Evolutionary conservation across 2,888 invertebrate genomes (phyloP).

Genomic region (Liodrosophila aerea): DNA sequence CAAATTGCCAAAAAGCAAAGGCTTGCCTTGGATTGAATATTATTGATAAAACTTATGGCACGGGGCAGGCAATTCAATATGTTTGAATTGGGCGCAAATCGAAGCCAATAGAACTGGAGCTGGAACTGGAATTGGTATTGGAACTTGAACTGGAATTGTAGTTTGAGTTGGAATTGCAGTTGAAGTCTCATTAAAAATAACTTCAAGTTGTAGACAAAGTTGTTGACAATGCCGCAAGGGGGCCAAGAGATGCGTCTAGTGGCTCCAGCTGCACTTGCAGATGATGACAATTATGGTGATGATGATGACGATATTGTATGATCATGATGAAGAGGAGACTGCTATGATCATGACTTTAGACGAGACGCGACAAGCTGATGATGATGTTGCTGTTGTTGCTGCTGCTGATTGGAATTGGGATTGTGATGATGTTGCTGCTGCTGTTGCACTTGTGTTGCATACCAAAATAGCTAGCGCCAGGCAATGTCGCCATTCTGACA

Average conservation of each 20-base stretch:
- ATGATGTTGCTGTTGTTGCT: slow-evolving; percentile 34
- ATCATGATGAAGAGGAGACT: slow-evolving; percentile 37
- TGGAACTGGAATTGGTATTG: neutral
- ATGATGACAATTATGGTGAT: slow-evolving; percentile 22
- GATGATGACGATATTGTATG: slow-evolving; percentile 40
- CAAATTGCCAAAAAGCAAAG: slow-evolving; percentile 43
- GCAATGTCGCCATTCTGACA: slow-evolving; percentile 63
- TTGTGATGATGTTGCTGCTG: slow-evolving; percentile 47
- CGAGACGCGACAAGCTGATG: slow-evolving; percentile 26
- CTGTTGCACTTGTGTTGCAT: slow-evolving; percentile 71
- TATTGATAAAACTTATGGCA: slow-evolving; percentile 78
- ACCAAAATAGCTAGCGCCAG: slow-evolving; percentile 71
- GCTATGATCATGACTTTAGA: slow-evolving; percentile 41
- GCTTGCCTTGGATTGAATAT: slow-evolving; percentile 65
- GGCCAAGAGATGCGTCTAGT: slow-evolving; percentile 34
- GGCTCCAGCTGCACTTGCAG: slow-evolving; percentile 14
- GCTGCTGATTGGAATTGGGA: slow-evolving; percentile 41
- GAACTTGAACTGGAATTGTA: neutral
- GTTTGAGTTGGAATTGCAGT: slow-evolving; percentile 3
- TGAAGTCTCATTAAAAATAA: slow-evolving; percentile 43
- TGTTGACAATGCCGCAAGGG: slow-evolving; percentile 33
- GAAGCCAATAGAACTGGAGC: slow-evolving; percentile 2
- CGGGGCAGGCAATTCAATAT: slow-evolving; percentile 58
- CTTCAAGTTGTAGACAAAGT: slow-evolving; percentile 34
- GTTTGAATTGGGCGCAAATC: slow-evolving; percentile 25